Conservation (phyloP, 92 coral and sea anemone genomes). For the Umimayanthus kanabou region DNA sequence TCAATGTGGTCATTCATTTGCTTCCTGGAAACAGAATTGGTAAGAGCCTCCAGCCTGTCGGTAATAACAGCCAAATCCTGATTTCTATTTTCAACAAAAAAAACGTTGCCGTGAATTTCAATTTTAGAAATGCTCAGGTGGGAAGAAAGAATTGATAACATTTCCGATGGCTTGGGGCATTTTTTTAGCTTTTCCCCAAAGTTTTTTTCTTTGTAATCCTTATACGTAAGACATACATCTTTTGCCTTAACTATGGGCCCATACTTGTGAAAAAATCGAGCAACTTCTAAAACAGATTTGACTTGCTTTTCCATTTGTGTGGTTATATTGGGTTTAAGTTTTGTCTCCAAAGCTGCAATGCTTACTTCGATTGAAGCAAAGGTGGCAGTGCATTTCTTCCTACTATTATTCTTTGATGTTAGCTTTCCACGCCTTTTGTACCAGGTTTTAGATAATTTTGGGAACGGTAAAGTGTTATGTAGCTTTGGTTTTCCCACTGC, state of each 20-base stretch:
- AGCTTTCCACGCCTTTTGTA: conserved; percentile 40
- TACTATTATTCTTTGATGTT: conserved; percentile 28
- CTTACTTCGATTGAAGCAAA: conserved; percentile 13
- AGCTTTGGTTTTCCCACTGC: no score
- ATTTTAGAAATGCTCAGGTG: neutral
- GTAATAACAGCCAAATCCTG: neutral
- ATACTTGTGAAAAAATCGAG: conserved; percentile 14
- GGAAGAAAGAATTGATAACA: conserved; percentile 34
- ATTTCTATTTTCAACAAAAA: neutral
- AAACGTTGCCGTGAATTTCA: neutral
- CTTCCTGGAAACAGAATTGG: neutral
- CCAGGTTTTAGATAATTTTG: conserved; percentile 28
- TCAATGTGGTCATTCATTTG: conserved; percentile 35
- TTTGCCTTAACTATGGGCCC: conserved; percentile 37
- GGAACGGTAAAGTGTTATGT: neutral
- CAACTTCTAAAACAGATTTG: conserved; percentile 12
- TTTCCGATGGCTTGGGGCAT: conserved; percentile 30
- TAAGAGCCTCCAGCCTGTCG: neutral
- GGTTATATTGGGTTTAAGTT: conserved; percentile 5
- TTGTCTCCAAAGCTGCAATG: conserved; percentile 4
- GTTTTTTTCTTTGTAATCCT: conserved; percentile 36
- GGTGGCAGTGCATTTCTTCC: neutral
- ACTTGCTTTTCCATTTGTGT: neutral
- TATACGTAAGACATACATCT: conserved; percentile 14
- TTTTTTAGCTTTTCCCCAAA: conserved; percentile 7